Evolutionary conservation across 2,888 invertebrate species (phyloP), one percentile per base, ranked within the genome.

Genomic region (Ophion ventricosus): DNA sequence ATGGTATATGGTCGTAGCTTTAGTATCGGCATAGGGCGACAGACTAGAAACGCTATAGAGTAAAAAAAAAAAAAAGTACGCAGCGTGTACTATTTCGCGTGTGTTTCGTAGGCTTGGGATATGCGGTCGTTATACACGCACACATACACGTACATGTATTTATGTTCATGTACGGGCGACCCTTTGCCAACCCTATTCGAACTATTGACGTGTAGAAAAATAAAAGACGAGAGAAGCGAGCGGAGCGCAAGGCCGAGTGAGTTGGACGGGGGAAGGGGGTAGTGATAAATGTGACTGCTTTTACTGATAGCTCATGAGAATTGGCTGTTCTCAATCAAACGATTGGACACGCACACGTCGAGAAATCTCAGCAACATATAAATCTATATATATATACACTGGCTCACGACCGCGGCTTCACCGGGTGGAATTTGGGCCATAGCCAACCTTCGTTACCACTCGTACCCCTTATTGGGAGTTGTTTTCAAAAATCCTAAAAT

Each of bases 171-270:
- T 43, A 75, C 40, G 54, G 29, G 66, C 79, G 82, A 82, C 84
- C 84, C 84, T 67, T 82, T 82, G 84, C 84, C 82, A 84, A 84
- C 83, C 82, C 85, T 77, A 83, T 85, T 85, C 85, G 79, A 78
- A 80, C 80, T 85, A 85, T 87, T 83, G 84, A 87, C 83, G 82
- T 79, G 84, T 70, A 85, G 72, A 83, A 80, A 82, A 82, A 72
- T 70, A 73, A 76, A 82, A 82, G 77, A 82, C 59, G 59, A 74
- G 54, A 76, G 69, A 72, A 66, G 54, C 56, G 57, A 59, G 49
- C 29, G 57, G 66, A 57, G 40, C 35, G 35, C 25, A 26, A 79
- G 72, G 72, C 25, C 63, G 57, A 23, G n/a, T n/a, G 69, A 40
- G 35, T 10, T 26, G 5, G 54, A 64, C n/a, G 25, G 74, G 66